Conservation (phyloP, 2,113 vertebrate genomes). For the Ammodramus savannarum region DNA sequence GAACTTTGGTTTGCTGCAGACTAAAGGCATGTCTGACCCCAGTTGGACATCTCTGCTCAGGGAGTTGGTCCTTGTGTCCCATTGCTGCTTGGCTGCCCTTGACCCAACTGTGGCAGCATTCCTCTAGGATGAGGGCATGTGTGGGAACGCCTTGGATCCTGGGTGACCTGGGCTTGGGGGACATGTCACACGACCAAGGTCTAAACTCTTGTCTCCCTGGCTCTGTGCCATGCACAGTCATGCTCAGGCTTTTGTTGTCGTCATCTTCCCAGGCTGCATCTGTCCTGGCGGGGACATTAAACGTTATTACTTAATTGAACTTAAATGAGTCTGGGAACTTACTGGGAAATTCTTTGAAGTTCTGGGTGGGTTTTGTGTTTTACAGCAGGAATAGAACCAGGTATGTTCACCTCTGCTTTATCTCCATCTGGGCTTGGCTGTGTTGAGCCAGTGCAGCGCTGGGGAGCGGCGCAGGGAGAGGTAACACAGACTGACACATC, state of each 20-base stretch:
- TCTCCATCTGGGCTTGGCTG: background rate
- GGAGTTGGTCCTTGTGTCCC: background rate
- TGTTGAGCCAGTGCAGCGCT: background rate
- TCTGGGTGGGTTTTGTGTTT: background rate
- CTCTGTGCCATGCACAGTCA: background rate
- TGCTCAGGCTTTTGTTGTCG: background rate
- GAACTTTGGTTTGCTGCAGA: background rate
- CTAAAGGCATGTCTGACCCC: background rate
- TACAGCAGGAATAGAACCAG: background rate
- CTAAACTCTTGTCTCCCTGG: background rate
- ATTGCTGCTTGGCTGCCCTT: background rate
- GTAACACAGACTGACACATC: rapidly evolving
- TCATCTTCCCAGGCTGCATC: background rate
- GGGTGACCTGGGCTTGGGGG: background rate
- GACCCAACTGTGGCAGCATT: background rate
- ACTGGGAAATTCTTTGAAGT: background rate
- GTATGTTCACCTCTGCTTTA: background rate
- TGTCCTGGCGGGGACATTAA: background rate
- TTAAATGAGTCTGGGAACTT: background rate
- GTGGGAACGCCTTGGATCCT: background rate
- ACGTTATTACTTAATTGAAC: background rate
- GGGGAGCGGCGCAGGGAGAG: rapidly evolving
- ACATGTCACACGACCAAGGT: background rate
- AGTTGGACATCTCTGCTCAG: rapidly evolving
- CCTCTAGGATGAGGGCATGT: background rate